Base-by-base conservation (phyloP, 2,797 vertebrate genomes). In the Zenarchopterus dispar region DNA sequence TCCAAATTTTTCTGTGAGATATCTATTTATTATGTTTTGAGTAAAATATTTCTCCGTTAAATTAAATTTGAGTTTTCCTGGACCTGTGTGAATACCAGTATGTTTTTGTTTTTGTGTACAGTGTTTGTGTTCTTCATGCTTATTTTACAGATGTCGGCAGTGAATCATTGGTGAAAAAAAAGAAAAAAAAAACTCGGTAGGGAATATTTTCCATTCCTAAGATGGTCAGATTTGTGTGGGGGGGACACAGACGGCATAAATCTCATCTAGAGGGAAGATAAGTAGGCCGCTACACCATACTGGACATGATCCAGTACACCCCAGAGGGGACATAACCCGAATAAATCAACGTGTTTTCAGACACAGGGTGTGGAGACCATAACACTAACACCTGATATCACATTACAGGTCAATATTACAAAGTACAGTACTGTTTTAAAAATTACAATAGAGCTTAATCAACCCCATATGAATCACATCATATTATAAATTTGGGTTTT, bases 131-230 rank as follows among this genome's bases (percentile, higher is more conserved):
- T 51, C 82, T 57, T 75, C 51, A 50, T 49, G 73, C 67, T 86
- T 81, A 78, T 83, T 65, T 67, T 78, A 75, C 80, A 80, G 81
- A 86, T 78, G 81, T 75, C 73, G 70, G 73, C 51, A 57, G 81
- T 50, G 33, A 78, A 81, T 64, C 75, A 77, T 77, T 59, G 61
- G 75, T 7, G 66, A 76, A 65, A 79, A 16, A 39, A 39, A 4
- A 39, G 5, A 39, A 39, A 39, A 15, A 36, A 36, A 36, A 84
- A 84, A 83, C 75, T 80, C 77, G 61, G 67, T 77, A 55, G 83
- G 84, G 84, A 89, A 84, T 86, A 81, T 90, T 93, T 93, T 93
- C 91, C 91, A 92, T 89, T 67, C 91, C 89, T 89, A 90, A 90
- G 80, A 90, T 91, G 86, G 90, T 91, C 88, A 92, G 86, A 91